Evolutionary conservation across 2,797 vertebrate genomes (phyloP).

Genomic region (Anguilla anguilla): DNA sequence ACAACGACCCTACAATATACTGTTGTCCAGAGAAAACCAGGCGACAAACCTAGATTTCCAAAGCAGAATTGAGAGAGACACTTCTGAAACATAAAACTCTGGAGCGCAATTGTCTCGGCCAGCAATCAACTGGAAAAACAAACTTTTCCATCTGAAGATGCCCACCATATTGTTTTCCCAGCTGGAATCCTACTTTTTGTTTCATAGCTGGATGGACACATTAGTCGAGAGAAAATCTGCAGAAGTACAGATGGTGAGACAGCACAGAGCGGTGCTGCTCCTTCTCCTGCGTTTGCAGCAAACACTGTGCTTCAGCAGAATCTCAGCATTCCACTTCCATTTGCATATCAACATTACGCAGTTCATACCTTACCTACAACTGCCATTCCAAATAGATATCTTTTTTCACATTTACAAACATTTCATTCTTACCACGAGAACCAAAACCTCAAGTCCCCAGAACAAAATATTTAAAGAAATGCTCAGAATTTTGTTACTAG

Average conservation of each 20-base stretch:
- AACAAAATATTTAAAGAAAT: too few relatives aligned
- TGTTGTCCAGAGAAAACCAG: background rate
- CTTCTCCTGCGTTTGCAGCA: background rate
- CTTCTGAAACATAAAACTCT: background rate
- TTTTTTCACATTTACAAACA: background rate
- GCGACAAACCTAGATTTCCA: background rate
- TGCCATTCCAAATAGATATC: background rate
- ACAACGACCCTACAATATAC: background rate
- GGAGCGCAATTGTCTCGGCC: background rate
- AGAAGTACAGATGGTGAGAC: background rate
- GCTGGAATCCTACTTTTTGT: background rate
- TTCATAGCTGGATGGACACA: background rate
- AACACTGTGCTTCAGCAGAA: background rate
- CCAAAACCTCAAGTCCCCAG: background rate
- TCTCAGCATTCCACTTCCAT: background rate
- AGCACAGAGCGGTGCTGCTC: background rate
- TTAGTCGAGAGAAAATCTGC: background rate
- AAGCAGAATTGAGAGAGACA: background rate
- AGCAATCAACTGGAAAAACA: background rate
- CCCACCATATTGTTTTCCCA: slow-evolving; percentile 13
- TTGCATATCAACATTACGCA: background rate
- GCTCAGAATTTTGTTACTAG: background rate
- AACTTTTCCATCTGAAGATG: background rate
- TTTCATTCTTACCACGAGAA: background rate
- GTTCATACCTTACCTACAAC: background rate